Conservation (phyloP, 1,140 invertebrate species). For the Drosophila mojavensis region DNA sequence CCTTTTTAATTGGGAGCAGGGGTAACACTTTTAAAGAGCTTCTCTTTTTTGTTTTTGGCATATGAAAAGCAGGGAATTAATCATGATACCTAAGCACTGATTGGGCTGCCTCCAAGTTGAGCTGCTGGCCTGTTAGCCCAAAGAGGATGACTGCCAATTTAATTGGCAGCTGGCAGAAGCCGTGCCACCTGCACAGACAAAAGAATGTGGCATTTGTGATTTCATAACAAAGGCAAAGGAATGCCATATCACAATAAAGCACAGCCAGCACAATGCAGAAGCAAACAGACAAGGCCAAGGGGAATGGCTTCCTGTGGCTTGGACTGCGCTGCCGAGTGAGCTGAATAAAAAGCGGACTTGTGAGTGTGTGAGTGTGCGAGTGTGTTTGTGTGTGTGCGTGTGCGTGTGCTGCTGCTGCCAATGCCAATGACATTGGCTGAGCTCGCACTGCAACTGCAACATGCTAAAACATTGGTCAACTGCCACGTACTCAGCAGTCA, state of each 20-base stretch:
- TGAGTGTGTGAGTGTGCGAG: too few species aligned
- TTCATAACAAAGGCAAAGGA: slow-evolving; percentile 13
- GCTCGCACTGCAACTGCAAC: slow-evolving; percentile 23
- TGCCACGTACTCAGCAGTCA: slow-evolving; percentile 26
- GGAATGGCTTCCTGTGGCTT: slow-evolving; percentile 12
- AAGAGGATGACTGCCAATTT: not conserved
- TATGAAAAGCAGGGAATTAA: not conserved
- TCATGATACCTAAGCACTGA: not conserved
- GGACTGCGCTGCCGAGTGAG: not conserved
- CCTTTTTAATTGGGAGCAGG: not conserved
- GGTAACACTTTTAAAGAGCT: not conserved
- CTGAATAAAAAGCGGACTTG: not conserved
- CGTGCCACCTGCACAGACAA: not conserved
- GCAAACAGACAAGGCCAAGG: not conserved
- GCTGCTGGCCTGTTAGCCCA: not conserved
- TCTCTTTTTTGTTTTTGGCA: not conserved
- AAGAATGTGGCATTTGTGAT: not conserved
- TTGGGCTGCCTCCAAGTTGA: not conserved
- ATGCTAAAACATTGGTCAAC: slow-evolving; percentile 59
- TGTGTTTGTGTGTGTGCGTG: too few species aligned
- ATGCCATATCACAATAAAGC: slow-evolving; percentile 15
- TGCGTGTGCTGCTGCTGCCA: not conserved
- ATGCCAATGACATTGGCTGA: slow-evolving; percentile 20
- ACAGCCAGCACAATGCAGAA: slow-evolving; percentile 20
- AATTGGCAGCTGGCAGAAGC: slow-evolving; percentile 6